Percentiles rank a stretch among this genome's conserved stretches.
Conservation (phyloP, 1,140 invertebrate species). For the Nymphalis io region DNA sequence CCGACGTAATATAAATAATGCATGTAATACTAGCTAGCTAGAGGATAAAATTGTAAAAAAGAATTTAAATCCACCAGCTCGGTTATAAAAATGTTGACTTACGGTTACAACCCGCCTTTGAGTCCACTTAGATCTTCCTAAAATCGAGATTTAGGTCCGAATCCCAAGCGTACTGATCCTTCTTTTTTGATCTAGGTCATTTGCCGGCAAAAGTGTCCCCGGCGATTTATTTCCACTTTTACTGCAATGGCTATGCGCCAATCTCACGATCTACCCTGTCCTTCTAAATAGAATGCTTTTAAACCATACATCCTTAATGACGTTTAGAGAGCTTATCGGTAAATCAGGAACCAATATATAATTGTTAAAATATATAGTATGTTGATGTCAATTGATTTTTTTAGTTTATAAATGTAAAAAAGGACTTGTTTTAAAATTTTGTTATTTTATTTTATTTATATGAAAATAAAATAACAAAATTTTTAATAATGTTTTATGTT, state of each 20-base stretch:
- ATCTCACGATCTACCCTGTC: slow-evolving; percentile 45
- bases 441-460: too few relatives aligned
- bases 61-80: slow-evolving; percentile 8
- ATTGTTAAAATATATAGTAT: background rate
- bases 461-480: too few relatives aligned
- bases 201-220: slow-evolving; percentile 67
- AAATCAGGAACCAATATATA: background rate
- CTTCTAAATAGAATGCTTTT: slow-evolving; percentile 5
- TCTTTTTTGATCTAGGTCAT: slow-evolving; percentile 74
- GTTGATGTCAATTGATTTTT: too few relatives aligned
- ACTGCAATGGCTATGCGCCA: slow-evolving; percentile 76
- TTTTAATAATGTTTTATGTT: too few relatives aligned
- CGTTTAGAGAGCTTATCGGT: background rate
- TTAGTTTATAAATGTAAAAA: too few relatives aligned
- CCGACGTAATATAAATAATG: background rate
- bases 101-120: slow-evolving; percentile 28
- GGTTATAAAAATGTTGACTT: slow-evolving; percentile 19
- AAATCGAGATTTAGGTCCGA: slow-evolving; percentile 48
- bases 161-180: slow-evolving; percentile 44
- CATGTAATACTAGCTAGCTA: too few relatives aligned
- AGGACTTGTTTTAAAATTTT: too few relatives aligned
- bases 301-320: background rate
- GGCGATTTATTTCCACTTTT: slow-evolving; percentile 77
- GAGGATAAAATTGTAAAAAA: background rate
- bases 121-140: slow-evolving; percentile 44